Evolutionary conservation across 2,888 invertebrate genomes (phyloP).

Genomic region (Leptopilina syphax): DNA sequence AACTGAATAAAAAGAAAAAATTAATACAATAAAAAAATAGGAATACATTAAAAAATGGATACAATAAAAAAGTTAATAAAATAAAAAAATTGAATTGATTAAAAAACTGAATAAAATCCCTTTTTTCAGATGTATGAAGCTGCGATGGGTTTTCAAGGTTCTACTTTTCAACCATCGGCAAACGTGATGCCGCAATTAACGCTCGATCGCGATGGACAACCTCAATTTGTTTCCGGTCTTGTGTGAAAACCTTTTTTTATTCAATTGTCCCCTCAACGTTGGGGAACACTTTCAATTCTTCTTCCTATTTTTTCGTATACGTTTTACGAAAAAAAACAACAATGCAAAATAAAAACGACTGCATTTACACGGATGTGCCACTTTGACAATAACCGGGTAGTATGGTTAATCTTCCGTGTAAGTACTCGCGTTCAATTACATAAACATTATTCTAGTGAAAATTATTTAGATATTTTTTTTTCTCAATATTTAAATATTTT

Average conservation of each 20-base stretch:
- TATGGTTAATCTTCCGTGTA: slow-evolving; percentile 52
- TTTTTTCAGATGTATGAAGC: slow-evolving; percentile 80
- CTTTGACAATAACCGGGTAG: slow-evolving; percentile 74
- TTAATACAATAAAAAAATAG: no score
- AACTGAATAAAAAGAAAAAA: no score
- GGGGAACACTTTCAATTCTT: slow-evolving; percentile 49
- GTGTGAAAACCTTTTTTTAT: slow-evolving; percentile 74
- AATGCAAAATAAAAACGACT: slow-evolving; percentile 42
- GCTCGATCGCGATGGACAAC: slow-evolving; percentile 80
- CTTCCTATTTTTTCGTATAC: slow-evolving; percentile 47
- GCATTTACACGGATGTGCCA: slow-evolving; percentile 68
- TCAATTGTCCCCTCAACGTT: slow-evolving; percentile 57
- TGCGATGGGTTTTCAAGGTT: slow-evolving; percentile 81
- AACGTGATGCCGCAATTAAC: slow-evolving; percentile 77
- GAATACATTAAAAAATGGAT: no score
- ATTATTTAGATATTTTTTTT: neutral
- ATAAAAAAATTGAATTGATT: no score
- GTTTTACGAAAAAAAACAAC: slow-evolving; percentile 46
- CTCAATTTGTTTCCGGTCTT: slow-evolving; percentile 81
- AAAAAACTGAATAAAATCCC: slow-evolving; percentile 21
- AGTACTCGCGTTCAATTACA: slow-evolving; percentile 22
- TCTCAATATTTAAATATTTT: neutral
- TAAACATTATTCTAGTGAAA: neutral
- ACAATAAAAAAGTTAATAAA: no score
- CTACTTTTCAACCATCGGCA: slow-evolving; percentile 76